A percentile compares a stretch with the other conserved stretches of the same genome.
These are phyloP conservation scores for Siniperca scherzeri DNA, from an alignment of 2,797 vertebrate species.

Conservation along the genomic window DNA sequence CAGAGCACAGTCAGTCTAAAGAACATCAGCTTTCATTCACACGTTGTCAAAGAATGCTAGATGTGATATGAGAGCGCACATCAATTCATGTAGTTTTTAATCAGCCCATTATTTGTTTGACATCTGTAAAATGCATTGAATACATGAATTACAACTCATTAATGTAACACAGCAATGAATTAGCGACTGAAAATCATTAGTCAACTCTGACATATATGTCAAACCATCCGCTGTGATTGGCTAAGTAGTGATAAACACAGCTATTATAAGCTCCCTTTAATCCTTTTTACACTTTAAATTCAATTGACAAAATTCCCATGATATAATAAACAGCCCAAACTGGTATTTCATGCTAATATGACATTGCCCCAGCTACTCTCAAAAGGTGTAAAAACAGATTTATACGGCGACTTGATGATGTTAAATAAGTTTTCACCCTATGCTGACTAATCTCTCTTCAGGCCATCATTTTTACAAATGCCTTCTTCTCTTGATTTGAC, in stretches of 20 bases:
- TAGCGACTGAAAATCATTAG: constrained; percentile 50
- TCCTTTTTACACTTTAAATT: constrained; percentile 65
- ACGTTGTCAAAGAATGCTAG: constrained; percentile 28
- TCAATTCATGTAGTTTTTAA: constrained; percentile 49
- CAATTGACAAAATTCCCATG: constrained; percentile 57
- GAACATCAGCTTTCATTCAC: constrained; percentile 65
- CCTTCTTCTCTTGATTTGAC: constrained; percentile 64
- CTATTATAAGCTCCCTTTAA: constrained; percentile 50
- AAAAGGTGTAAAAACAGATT: constrained; percentile 75
- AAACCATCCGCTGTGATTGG: constrained; percentile 33
- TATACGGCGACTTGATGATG: constrained; percentile 54
- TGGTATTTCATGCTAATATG: constrained; percentile 54
- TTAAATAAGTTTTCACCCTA: constrained; percentile 73
- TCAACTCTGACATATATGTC: constrained; percentile 53
- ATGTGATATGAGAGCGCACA: constrained; percentile 14
- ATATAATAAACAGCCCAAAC: constrained; percentile 59
- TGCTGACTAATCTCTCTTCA: constrained; percentile 68
- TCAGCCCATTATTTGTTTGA: constrained; percentile 50
- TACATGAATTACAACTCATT: constrained; percentile 48
- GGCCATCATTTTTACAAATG: constrained; percentile 62
- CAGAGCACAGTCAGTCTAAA: constrained; percentile 28
- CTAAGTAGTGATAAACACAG: constrained; percentile 50
- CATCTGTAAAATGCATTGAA: constrained; percentile 49
- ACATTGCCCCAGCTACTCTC: constrained; percentile 28
- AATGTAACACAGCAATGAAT: constrained; percentile 37